Base-by-base conservation (phyloP, 1,140 invertebrate genomes). In the Coelopa frigida region DNA sequence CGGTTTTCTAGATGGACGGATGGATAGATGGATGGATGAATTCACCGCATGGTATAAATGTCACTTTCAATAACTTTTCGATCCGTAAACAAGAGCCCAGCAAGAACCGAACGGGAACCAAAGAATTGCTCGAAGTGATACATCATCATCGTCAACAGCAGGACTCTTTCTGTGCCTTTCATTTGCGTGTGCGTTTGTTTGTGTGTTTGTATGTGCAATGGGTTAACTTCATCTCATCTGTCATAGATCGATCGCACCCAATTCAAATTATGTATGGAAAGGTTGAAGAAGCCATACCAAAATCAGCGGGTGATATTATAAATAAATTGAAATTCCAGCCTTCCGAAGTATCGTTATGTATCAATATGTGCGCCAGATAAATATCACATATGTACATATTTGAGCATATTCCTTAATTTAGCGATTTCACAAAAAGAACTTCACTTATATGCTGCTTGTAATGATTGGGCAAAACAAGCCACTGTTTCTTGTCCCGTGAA, bases 271-370 rank as follows among this genome's bases (percentile, higher is more conserved):
- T 26, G 33, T 14, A 14, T 35, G 17, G 27, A 31, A 31, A 21
- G 27, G 33, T 43, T 43, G 31, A 43, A 43, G 41, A 43, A 43
- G 41, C 41, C 41, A 43, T 43, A 43, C 41, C 41, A 43, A 20
- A 43, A 43, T 12, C 41, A 43, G 41, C 41, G 41, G 41, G 41
- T 43, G 41, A n/a, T n/a, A n/a, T n/a, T n/a, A n/a, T n/a, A n/a
- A n/a, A n/a, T n/a, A n/a, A n/a, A n/a, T n/a, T n/a, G n/a, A n/a
- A n/a, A n/a, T n/a, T n/a, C n/a, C n/a, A n/a, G n/a, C n/a, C n/a
- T n/a, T n/a, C n/a, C n/a, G n/a, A n/a, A n/a, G n/a, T n/a, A n/a
- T n/a, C n/a, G n/a, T n/a, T n/a, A n/a, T n/a, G n/a, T n/a, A n/a
- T n/a, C n/a, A n/a, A n/a, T n/a, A n/a, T n/a, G n/a, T n/a, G n/a